Conservation (phyloP, 2,113 vertebrate genomes). For the Solea solea region DNA sequence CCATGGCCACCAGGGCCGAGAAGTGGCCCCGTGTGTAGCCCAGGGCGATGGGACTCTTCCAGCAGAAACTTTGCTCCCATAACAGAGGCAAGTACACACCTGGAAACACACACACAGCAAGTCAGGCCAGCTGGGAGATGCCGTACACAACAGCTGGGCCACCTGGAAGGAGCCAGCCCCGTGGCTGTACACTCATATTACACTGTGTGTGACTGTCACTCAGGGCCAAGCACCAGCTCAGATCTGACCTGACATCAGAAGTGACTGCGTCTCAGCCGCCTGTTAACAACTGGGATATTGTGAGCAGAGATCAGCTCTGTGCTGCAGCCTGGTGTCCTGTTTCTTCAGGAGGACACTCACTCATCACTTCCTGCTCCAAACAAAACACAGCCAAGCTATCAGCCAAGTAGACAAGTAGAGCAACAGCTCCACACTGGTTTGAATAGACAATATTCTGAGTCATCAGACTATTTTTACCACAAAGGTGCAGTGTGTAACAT, state of each 20-base stretch:
- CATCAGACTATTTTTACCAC: too few species aligned
- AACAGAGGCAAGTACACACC: slow-evolving; percentile 97
- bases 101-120: slow-evolving; percentile 43
- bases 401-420: too few species aligned
- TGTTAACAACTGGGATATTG: slow-evolving; percentile 44
- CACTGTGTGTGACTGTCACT: slow-evolving; percentile 12
- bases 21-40: slow-evolving; percentile 98
- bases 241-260: slow-evolving; percentile 28
- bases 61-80: slow-evolving; percentile 99
- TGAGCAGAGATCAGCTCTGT: slow-evolving; percentile 8
- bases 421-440: too few species aligned
- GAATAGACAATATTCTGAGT: too few species aligned
- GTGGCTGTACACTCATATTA: slow-evolving; percentile 14
- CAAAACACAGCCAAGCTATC: too few species aligned
- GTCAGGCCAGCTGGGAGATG: slow-evolving; percentile 11
- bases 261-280: slow-evolving; percentile 21
- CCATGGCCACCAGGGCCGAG: slow-evolving; percentile 98
- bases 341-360: slow-evolving; percentile 5
- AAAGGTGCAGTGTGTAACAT: too few species aligned
- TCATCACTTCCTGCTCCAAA: background rate
- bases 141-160: background rate
- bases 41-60: slow-evolving; percentile 98
- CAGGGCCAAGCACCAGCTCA: background rate
- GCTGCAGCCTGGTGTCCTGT: slow-evolving; percentile 14
- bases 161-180: slow-evolving; percentile 11